Evolutionary conservation across 2,888 invertebrate genomes (phyloP).

Genomic region (Ochlodes sylvanus): DNA sequence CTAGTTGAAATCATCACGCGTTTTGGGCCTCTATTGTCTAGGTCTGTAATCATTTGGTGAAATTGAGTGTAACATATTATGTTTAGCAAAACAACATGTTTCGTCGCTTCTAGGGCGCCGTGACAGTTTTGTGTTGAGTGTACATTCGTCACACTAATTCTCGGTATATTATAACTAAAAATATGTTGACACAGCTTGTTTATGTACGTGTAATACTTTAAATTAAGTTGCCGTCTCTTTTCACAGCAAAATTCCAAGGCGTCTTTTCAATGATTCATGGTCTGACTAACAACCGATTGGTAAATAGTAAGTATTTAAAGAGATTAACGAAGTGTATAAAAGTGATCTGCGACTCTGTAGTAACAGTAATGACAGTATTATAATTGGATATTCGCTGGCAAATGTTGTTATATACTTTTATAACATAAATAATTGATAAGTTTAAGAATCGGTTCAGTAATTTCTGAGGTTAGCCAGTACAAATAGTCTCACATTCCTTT

Average conservation of each 20-base stretch:
- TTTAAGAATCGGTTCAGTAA: conserved; percentile 9
- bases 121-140: not conserved
- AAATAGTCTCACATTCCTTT: conserved; percentile 11
- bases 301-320: conserved; percentile 2
- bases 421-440: no score
- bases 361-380: no score
- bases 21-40: conserved; percentile 60
- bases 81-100: conserved; percentile 27
- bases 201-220: conserved; percentile 25
- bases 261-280: conserved; percentile 25
- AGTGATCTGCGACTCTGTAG: no score
- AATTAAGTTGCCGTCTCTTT: conserved; percentile 41
- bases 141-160: not conserved
- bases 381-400: no score
- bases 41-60: conserved; percentile 56
- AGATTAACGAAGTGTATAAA: not conserved
- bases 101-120: conserved; percentile 8
- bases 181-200: conserved; percentile 47
- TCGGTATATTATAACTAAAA: conserved; percentile 4
- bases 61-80: conserved; percentile 57
- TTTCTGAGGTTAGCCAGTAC: conserved; percentile 10
- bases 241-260: conserved; percentile 45
- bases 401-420: no score
- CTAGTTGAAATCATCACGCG: conserved; percentile 50
- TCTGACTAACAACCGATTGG: conserved; percentile 5